Conservation (phyloP, 2,888 invertebrate genomes). For the Pristionchus entomophagus region DNA sequence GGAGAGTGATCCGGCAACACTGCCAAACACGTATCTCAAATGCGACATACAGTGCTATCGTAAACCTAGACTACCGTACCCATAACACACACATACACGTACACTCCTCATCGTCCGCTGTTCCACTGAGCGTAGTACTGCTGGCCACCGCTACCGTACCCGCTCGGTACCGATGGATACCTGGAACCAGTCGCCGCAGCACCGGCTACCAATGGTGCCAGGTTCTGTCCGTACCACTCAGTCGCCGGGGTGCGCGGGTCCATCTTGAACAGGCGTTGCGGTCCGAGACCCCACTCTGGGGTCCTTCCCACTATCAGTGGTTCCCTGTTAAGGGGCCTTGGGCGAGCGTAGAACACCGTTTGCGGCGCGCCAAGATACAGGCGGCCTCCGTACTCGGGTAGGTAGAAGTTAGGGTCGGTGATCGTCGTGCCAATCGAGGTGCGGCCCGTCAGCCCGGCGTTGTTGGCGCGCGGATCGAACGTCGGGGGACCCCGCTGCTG, state of each 20-base stretch:
- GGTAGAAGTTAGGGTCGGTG: slow-evolving; percentile 3
- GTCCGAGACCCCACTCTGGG: neutral
- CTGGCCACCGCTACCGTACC: neutral
- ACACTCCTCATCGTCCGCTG: neutral
- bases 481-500: neutral
- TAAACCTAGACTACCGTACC: neutral
- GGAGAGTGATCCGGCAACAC: too few species aligned
- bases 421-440: neutral
- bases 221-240: slow-evolving; percentile 14
- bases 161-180: too few species aligned
- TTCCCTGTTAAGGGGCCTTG: neutral
- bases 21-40: too few species aligned
- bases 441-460: neutral
- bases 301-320: neutral
- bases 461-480: neutral
- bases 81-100: neutral
- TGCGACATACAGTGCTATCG: neutral
- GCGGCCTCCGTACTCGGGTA: neutral
- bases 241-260: slow-evolving; percentile 1
- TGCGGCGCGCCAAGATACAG: slow-evolving; percentile 28
- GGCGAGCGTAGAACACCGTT: slow-evolving; percentile 19
- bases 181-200: neutral
- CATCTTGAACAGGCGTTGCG: slow-evolving; percentile 9
- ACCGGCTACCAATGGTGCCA: neutral
- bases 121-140: neutral